A percentile compares a stretch with the other conserved stretches of the same genome.
phyloP scores from a whole-genome alignment of 2,888 invertebrate genomes.

The Lepidocyrtoides sp. region DNA sequence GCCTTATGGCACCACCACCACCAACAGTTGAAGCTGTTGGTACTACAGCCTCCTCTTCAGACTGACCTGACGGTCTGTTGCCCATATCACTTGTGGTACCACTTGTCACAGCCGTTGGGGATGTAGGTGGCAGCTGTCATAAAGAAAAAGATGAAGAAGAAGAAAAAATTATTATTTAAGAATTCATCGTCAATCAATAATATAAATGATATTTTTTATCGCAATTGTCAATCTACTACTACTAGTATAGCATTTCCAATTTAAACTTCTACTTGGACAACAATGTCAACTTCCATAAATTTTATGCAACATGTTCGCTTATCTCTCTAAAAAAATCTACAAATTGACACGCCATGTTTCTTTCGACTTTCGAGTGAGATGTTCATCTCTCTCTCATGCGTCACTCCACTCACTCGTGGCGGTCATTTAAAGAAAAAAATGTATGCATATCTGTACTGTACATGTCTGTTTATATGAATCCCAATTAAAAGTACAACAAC shows the following conservation, averaged over 20 bases:
- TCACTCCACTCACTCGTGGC: too few relatives aligned
- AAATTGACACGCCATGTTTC: not conserved
- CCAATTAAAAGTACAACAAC: slow-evolving; percentile 17
- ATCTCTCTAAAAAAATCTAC: not conserved
- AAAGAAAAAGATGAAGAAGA: slow-evolving; percentile 79
- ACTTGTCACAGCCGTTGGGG: slow-evolving; percentile 82
- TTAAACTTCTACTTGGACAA: not conserved
- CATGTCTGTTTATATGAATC: not conserved
- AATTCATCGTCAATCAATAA: slow-evolving; percentile 66
- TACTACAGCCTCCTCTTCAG: slow-evolving; percentile 87
- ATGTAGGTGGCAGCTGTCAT: slow-evolving; percentile 86
- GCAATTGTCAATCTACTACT: slow-evolving; percentile 43
- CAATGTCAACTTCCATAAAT: slow-evolving; percentile 28
- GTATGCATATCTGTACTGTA: not conserved
- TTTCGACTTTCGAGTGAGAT: not conserved
- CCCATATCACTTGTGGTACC: slow-evolving; percentile 87
- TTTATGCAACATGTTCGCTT: not conserved
- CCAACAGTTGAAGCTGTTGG: slow-evolving; percentile 85
- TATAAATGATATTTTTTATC: slow-evolving; percentile 14
- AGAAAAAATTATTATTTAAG: not conserved
- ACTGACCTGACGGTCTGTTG: slow-evolving; percentile 86
- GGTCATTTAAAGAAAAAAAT: too few relatives aligned
- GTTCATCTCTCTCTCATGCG: not conserved
- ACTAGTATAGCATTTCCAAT: slow-evolving; percentile 53
- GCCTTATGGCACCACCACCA: slow-evolving; percentile 83